These are phyloP conservation scores for Saguinus imperator DNA, from an alignment of 2,113 vertebrate genomes.

Conservation along the genomic window DNA sequence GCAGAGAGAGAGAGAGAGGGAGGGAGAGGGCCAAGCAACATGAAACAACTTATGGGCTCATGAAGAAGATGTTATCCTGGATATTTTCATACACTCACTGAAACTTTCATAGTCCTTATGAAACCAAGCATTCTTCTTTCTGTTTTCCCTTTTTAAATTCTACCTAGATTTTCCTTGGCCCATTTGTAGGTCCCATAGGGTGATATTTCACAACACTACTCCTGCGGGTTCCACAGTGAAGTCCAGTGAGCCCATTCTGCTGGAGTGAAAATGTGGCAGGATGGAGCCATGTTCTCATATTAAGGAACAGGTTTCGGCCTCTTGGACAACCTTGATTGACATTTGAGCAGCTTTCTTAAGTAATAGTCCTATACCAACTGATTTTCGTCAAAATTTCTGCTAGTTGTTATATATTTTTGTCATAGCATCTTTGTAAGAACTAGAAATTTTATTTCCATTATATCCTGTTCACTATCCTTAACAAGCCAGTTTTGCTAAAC, in stretches of 20 bases:
- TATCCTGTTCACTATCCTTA: background rate
- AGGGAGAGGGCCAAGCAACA: background rate
- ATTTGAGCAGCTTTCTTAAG: background rate
- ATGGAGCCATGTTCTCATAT: background rate
- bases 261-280: background rate
- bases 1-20: background rate
- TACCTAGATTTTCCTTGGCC: background rate
- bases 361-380: background rate
- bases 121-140: background rate
- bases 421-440: background rate
- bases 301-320: background rate
- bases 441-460: background rate
- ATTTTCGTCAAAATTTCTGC: background rate
- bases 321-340: background rate
- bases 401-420: background rate
- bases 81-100: background rate
- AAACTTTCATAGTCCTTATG: background rate
- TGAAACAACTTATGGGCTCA: background rate
- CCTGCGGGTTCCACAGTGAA: background rate
- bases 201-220: accelerated
- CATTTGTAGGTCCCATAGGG: background rate
- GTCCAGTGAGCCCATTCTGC: too few species aligned
- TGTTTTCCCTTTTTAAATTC: background rate
- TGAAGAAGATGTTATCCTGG: background rate
- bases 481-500: background rate